Conservation (phyloP, 2,113 vertebrate species). For the Platysteira castanea region DNA sequence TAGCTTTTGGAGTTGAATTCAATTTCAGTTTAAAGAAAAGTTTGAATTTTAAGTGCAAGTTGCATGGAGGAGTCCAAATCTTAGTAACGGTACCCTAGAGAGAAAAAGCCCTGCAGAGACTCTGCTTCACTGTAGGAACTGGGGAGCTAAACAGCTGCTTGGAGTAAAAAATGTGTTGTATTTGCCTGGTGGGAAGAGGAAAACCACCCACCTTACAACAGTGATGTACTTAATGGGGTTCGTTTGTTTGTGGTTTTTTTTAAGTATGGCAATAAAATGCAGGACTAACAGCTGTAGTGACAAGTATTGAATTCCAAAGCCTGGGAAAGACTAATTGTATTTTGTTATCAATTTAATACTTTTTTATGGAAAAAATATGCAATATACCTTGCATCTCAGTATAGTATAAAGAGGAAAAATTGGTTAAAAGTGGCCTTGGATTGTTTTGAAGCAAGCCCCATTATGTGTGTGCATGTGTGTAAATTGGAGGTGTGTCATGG, state of each 20-base stretch:
- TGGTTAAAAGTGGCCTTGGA: neutral
- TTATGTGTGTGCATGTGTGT: neutral
- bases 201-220: neutral
- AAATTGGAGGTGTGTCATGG: neutral
- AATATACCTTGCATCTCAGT: neutral
- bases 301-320: neutral
- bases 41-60: neutral
- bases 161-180: neutral
- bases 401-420: neutral
- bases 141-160: neutral
- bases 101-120: neutral
- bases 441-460: neutral
- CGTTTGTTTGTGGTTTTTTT: neutral
- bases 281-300: neutral
- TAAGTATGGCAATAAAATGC: neutral
- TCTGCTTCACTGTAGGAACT: neutral
- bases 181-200: neutral
- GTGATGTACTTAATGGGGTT: neutral
- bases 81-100: neutral
- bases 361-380: no score
- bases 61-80: neutral
- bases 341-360: neutral
- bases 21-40: neutral
- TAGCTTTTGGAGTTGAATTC: neutral
- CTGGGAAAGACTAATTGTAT: neutral